Conservation (phyloP, 2,888 invertebrate species). For the Anorthoa munda region DNA sequence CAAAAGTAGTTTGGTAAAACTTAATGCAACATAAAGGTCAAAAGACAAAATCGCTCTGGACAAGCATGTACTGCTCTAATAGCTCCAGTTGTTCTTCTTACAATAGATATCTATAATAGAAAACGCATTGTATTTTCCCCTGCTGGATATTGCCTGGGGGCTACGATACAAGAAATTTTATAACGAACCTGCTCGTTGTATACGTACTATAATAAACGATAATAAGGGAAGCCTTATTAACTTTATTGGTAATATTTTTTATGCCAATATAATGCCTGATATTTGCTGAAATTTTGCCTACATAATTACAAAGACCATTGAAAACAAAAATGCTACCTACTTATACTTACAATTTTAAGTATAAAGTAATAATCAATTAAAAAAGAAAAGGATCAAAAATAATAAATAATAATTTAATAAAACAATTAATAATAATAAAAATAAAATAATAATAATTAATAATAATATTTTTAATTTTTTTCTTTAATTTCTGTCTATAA, state of each 20-base stretch:
- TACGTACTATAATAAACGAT: constrained; percentile 12
- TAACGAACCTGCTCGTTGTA: constrained; percentile 21
- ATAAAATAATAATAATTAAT: too few relatives aligned
- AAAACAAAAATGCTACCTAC: not conserved
- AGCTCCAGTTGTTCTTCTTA: not conserved
- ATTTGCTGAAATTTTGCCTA: not conserved
- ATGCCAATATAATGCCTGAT: not conserved
- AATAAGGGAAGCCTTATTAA: constrained; percentile 11
- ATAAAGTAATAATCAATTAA: too few relatives aligned
- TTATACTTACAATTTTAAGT: too few relatives aligned
- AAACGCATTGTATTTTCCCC: not conserved
- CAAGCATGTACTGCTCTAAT: not conserved
- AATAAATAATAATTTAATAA: too few relatives aligned
- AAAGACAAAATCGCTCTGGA: constrained; percentile 1
- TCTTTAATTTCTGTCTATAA: too few relatives aligned
- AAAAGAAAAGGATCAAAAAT: too few relatives aligned
- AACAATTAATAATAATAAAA: too few relatives aligned
- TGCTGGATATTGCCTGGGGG: constrained; percentile 1
- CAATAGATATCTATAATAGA: not conserved
- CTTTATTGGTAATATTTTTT: constrained; percentile 1
- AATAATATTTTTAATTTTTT: too few relatives aligned
- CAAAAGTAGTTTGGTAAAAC: too few relatives aligned
- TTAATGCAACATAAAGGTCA: not conserved
- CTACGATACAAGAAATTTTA: constrained; percentile 9
- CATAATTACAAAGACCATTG: not conserved